Base-by-base conservation (phyloP, 2,888 invertebrate species). In the Athrips mouffetella region DNA sequence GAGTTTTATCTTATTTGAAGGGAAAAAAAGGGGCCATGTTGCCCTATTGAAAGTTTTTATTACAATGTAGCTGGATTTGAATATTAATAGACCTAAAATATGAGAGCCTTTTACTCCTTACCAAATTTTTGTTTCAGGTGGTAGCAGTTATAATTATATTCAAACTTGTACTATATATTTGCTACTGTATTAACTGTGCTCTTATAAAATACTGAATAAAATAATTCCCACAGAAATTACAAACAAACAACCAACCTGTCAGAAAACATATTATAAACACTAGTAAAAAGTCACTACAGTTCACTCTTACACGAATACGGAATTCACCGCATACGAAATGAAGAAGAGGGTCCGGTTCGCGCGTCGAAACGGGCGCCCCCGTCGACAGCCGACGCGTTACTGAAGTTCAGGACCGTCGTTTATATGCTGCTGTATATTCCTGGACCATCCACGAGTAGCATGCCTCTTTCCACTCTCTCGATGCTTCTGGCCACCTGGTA, bases 381-480 rank as follows among this genome's bases (percentile, higher is more conserved):
- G 63, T 56, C 66, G 69, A 68, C 74, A 74, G 63, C 62, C 70
- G 69, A 65, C 78, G 78, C 80, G 80, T 63, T 73, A 88, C 87
- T 85, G 76, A 61, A 66, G 65, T 60, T 42, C 42, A 21, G 49
- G 39, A 50, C 48, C 55, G 52, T 57, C 67, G 65, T 67, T 67
- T 65, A 67, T 65, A n/a, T 76, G 77, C 77, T 80, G 21, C 21
- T 7, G 20, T n/a, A n/a, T n/a, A n/a, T n/a, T n/a, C n/a, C 8
- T 11, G n/a, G 3, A 11, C 30, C 11, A 11, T 2, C 3, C 3
- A 10, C 4, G 5, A 30, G 30, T 1, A 3, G n/a, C n/a, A n/a
- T 8, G 7, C n/a, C 73, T 62, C 63, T 40, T 20, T 5, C 25
- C 39, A 15, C 16, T 16, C 8, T 35, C 57, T 63, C 52, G 58